A percentile compares a stretch with the other conserved stretches of the same genome.
Conservation (phyloP, 2,113 vertebrate species). For the Pollachius pollachius region DNA sequence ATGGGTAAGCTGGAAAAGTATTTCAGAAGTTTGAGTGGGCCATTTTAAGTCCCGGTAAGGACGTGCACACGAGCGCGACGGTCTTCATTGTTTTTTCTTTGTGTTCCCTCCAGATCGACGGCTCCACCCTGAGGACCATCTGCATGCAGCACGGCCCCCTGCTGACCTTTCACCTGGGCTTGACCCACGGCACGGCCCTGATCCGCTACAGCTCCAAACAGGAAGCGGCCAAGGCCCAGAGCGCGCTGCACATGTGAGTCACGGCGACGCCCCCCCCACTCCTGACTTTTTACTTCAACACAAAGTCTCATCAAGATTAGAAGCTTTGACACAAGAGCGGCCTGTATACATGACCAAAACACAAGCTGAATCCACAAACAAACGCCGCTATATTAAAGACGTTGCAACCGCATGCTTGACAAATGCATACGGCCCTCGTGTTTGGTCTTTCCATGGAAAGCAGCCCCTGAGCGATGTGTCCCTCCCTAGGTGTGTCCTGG, state of each 20-base stretch:
- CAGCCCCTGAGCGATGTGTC: too few species aligned
- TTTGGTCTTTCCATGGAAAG: too few species aligned
- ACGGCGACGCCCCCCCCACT: too few species aligned
- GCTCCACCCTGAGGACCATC: slow-evolving; percentile 97
- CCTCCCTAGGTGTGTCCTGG: slow-evolving; percentile 91
- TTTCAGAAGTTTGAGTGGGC: not conserved
- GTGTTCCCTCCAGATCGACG: slow-evolving; percentile 84
- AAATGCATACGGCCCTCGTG: too few species aligned
- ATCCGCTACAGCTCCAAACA: slow-evolving; percentile 97
- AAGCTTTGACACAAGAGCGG: too few species aligned
- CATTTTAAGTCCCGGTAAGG: too few species aligned
- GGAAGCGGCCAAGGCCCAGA: slow-evolving; percentile 98
- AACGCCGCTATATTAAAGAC: too few species aligned
- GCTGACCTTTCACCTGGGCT: slow-evolving; percentile 99
- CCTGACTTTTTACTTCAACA: not conserved
- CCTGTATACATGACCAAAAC: too few species aligned
- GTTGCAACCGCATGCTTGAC: too few species aligned
- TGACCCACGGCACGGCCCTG: slow-evolving; percentile 98
- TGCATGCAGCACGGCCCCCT: slow-evolving; percentile 99
- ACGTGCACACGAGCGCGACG: too few species aligned
- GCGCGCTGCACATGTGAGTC: slow-evolving; percentile 90
- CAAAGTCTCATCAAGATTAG: too few species aligned
- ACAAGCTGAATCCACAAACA: too few species aligned
- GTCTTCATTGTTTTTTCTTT: not conserved
- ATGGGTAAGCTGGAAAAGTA: not conserved